Base-by-base conservation (phyloP, 1,140 invertebrate species). In the Zaprionus vittiger region DNA sequence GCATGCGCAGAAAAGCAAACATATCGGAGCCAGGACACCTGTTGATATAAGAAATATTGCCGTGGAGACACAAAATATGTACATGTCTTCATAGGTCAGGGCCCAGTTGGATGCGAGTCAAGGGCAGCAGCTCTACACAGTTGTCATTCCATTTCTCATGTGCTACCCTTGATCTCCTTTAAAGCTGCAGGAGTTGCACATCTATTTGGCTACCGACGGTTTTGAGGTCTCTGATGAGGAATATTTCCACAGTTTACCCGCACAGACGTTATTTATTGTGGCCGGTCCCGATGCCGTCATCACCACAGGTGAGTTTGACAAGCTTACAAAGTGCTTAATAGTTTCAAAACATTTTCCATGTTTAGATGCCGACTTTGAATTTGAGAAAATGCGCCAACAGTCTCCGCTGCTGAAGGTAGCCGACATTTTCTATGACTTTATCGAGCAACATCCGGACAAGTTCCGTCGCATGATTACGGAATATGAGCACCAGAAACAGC, bases 141-240 rank as follows among this genome's bases (percentile, higher is more conserved):
- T 9, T 59, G 26, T 55, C 20, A 52, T 57, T 24, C 17, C 11
- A 54, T 38, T 31, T 49, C 11, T 14, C n/a, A 60, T 52, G 11
- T 38, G 44, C 14, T 38, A n/a, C 15, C n/a, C 37, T 73, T 67
- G 11, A 44, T 28, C 28, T 77, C 15, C 6, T 77, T 47, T 73
- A 24, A 12, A 91, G 92, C 70, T 91, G 49, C 70, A 81, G 38
- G 75, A 92, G 5, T 93, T 94, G 77, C 93, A 87, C 68, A 93
- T 93, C 11, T 94, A 93, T 83, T 91, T 95, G 55, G 94, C 94
- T 1, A 91, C 95, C 44, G 96, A 97, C 93, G 96, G 96, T 44
- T 96, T 96, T 20, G 93, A 95, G 71, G 94, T 97, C 26, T 95
- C 96, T 56, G 94, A 94, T 77, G 95, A 97, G 44, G 96, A 96